These are phyloP conservation scores for Drosophila busckii DNA, from an alignment of 1,140 invertebrate genomes.

Conservation along the genomic window DNA sequence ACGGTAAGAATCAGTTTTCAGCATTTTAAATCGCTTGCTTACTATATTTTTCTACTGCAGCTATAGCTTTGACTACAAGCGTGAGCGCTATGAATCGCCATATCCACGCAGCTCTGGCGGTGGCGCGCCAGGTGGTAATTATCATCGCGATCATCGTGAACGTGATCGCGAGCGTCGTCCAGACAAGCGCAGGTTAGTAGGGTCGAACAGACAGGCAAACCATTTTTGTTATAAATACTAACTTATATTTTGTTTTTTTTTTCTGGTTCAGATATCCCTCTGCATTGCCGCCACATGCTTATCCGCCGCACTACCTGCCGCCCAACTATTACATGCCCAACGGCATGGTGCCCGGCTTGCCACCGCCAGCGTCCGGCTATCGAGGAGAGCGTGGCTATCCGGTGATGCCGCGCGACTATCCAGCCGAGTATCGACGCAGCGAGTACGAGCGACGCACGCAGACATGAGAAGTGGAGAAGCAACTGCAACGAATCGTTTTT, in stretches of 20 bases:
- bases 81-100: constrained; percentile 65
- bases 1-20: constrained; percentile 32
- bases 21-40: not conserved
- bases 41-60: constrained; percentile 21
- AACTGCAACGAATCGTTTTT: constrained; percentile 2
- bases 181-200: constrained; percentile 81
- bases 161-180: constrained; percentile 81
- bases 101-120: constrained; percentile 47
- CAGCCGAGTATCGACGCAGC: constrained; percentile 81
- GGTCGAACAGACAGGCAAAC: not conserved
- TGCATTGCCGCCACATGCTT: constrained; percentile 50
- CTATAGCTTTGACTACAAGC: constrained; percentile 66
- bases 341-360: constrained; percentile 45
- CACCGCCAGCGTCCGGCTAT: constrained; percentile 48
- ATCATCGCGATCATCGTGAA: constrained; percentile 79
- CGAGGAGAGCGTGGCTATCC: constrained; percentile 62
- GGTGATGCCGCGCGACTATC: constrained; percentile 80
- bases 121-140: constrained; percentile 28
- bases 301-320: constrained; percentile 66
- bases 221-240: no score
- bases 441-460: constrained; percentile 71
- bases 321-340: constrained; percentile 69
- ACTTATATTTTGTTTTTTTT: not conserved
- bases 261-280: constrained; percentile 51
- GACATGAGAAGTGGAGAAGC: constrained; percentile 33